Conservation (phyloP, 2,113 vertebrate genomes). For the Neodon shergylaensis region DNA sequence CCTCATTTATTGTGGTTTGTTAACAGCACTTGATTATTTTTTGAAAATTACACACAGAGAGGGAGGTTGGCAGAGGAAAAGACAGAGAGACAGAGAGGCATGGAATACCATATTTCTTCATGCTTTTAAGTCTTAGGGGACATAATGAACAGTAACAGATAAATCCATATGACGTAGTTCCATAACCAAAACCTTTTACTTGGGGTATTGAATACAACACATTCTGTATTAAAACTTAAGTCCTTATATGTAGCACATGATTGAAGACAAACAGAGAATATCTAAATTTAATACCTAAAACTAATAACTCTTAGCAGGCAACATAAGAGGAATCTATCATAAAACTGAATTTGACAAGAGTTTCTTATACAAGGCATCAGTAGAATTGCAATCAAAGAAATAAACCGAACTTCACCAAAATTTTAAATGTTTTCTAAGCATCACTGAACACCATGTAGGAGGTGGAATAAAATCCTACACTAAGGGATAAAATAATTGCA, state of each 20-base stretch:
- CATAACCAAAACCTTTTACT: not conserved
- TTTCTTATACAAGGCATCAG: not conserved
- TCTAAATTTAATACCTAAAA: not conserved
- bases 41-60: not conserved
- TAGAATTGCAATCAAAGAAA: not conserved
- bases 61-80: no score
- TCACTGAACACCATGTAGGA: not conserved
- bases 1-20: not conserved
- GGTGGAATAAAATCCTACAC: not conserved
- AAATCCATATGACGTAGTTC: not conserved
- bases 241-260: not conserved
- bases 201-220: not conserved
- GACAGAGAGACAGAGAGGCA: not conserved
- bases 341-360: not conserved
- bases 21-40: not conserved
- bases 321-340: not conserved
- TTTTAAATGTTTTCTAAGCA: not conserved
- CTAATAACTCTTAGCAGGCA: not conserved
- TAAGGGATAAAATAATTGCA: not conserved
- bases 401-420: not conserved
- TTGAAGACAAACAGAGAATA: not conserved
- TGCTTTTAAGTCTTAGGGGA: not conserved
- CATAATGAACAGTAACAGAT: not conserved
- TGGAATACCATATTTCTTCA: not conserved
- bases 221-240: not conserved